Evolutionary conservation across 2,113 vertebrate genomes (phyloP).

Genomic region (Pteronura brasiliensis): DNA sequence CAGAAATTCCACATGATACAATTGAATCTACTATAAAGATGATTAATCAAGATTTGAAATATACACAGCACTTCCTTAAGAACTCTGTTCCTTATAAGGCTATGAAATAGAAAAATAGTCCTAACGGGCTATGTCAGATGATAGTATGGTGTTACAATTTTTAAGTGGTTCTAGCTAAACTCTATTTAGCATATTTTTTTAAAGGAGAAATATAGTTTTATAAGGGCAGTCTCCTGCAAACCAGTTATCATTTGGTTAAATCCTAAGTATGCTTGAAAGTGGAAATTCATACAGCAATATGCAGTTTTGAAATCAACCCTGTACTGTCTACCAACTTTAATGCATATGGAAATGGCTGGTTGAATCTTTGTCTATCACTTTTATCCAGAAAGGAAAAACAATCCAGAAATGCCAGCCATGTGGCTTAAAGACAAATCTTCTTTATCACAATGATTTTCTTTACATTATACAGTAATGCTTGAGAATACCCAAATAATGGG

Average conservation of each 20-base stretch:
- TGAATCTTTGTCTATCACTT: neutral
- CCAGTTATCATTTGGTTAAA: slow-evolving; percentile 16
- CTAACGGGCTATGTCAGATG: neutral
- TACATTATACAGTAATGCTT: neutral
- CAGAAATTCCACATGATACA: neutral
- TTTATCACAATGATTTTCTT: neutral
- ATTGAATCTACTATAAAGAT: neutral
- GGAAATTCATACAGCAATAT: neutral
- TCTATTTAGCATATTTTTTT: slow-evolving; percentile 5
- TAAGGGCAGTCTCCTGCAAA: neutral
- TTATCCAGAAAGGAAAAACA: slow-evolving; percentile 22
- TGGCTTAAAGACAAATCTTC: slow-evolving; percentile 11
- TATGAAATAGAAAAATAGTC: slow-evolving; percentile 14
- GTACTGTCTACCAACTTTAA: neutral
- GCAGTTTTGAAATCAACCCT: neutral
- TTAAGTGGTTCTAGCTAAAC: neutral
- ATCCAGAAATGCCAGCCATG: neutral
- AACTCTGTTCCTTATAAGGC: neutral
- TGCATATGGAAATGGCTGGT: neutral
- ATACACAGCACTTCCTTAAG: neutral
- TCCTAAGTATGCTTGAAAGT: neutral
- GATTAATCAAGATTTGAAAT: neutral
- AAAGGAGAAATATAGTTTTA: neutral
- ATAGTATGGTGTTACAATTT: neutral
- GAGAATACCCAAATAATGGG: neutral